These are phyloP conservation scores for Sitobion miscanthi DNA, from an alignment of 1,140 invertebrate species.

Conservation along the genomic window DNA sequence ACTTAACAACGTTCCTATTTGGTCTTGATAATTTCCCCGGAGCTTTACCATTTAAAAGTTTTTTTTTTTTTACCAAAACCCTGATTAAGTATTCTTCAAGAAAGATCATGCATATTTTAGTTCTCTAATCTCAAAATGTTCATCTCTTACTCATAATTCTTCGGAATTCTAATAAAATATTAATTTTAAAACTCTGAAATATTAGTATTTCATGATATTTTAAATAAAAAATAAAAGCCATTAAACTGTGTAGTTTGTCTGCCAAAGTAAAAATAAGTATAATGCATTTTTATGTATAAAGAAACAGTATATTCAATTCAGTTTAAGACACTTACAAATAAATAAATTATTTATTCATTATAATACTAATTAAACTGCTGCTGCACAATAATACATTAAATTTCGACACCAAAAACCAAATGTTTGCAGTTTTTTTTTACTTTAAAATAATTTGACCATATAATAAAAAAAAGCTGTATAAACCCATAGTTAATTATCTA, in stretches of 20 bases:
- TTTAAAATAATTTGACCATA: background rate
- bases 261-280: background rate
- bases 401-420: background rate
- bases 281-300: background rate
- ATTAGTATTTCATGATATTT: background rate
- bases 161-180: constrained; percentile 8
- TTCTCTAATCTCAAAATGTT: constrained; percentile 22
- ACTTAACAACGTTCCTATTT: background rate
- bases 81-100: constrained; percentile 42
- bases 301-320: background rate
- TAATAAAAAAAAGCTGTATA: background rate
- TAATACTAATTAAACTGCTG: background rate
- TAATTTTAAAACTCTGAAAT: constrained; percentile 16
- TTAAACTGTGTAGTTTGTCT: background rate
- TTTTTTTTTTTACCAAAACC: background rate
- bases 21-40: background rate
- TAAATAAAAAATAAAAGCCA: background rate
- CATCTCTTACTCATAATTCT: background rate
- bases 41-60: constrained; percentile 20
- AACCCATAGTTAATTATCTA: background rate
- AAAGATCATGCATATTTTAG: constrained; percentile 18
- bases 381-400: background rate
- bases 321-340: background rate
- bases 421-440: background rate
- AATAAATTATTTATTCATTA: background rate